These are phyloP conservation scores for Zaprionus capensis DNA, from an alignment of 1,140 invertebrate species.

Conservation along the genomic window DNA sequence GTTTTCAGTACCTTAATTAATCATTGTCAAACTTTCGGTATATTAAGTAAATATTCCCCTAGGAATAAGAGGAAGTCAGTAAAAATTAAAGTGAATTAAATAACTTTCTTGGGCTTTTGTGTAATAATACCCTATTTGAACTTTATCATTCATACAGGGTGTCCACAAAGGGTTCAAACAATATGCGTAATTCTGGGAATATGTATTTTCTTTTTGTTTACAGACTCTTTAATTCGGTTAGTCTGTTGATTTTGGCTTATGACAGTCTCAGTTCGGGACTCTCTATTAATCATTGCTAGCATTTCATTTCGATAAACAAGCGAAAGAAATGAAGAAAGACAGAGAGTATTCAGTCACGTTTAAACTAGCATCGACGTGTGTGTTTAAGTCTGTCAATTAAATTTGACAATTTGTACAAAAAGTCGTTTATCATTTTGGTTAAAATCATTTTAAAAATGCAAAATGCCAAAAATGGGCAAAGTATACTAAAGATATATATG, in stretches of 20 bases:
- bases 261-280: conserved; percentile 1
- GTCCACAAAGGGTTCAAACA: neutral
- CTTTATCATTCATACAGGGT: neutral
- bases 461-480: conserved; percentile 33
- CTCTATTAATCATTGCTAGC: conserved; percentile 41
- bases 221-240: conserved; percentile 5
- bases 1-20: neutral
- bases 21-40: neutral
- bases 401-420: conserved; percentile 36
- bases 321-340: neutral
- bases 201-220: conserved; percentile 18
- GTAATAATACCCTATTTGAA: neutral
- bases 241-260: conserved; percentile 25
- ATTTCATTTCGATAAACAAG: conserved; percentile 21
- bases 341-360: conserved; percentile 19
- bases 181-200: conserved; percentile 38
- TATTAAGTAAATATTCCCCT: neutral
- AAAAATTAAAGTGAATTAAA: neutral
- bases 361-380: neutral
- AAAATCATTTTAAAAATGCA: conserved; percentile 15
- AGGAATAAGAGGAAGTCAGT: neutral
- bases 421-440: conserved; percentile 43
- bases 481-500: conserved; percentile 12
- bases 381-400: conserved; percentile 37
- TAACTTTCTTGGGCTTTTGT: neutral